Evolutionary conservation across 1,140 invertebrate genomes (phyloP).

Genomic region (Drosophila kanapiae): DNA sequence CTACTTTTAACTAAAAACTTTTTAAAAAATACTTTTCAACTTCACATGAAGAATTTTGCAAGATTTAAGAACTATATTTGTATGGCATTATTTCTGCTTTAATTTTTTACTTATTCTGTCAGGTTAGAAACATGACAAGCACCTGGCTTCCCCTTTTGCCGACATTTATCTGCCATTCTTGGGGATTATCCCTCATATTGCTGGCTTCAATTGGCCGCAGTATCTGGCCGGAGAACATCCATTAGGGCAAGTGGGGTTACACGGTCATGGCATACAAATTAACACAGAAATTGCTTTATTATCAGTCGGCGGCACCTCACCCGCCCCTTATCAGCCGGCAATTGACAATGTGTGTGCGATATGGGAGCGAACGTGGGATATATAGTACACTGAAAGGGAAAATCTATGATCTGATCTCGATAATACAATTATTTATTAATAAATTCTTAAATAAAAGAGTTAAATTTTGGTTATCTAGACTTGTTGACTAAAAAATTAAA

Average conservation of each 20-base stretch:
- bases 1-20: too few species aligned
- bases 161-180: slow-evolving; percentile 25
- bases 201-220: slow-evolving; percentile 53
- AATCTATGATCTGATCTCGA: too few species aligned
- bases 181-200: slow-evolving; percentile 35
- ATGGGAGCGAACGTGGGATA: slow-evolving; percentile 8
- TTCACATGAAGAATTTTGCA: background rate
- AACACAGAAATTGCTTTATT: slow-evolving; percentile 76
- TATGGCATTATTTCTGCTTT: background rate
- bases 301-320: slow-evolving; percentile 25
- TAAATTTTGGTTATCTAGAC: background rate
- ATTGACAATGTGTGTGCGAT: slow-evolving; percentile 66
- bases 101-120: background rate
- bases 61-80: background rate
- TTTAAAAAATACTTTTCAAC: background rate
- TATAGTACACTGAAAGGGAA: slow-evolving; percentile 11
- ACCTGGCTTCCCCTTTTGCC: slow-evolving; percentile 5
- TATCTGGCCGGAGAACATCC: slow-evolving; percentile 61
- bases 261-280: slow-evolving; percentile 71
- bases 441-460: accelerated
- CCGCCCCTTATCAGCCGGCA: slow-evolving; percentile 47
- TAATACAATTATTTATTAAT: background rate
- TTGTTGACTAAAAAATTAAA: background rate
- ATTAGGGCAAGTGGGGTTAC: slow-evolving; percentile 62
- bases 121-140: background rate